Conservation (phyloP, 92 coral and sea anemone genomes). For the Palythoa heliodiscus region DNA sequence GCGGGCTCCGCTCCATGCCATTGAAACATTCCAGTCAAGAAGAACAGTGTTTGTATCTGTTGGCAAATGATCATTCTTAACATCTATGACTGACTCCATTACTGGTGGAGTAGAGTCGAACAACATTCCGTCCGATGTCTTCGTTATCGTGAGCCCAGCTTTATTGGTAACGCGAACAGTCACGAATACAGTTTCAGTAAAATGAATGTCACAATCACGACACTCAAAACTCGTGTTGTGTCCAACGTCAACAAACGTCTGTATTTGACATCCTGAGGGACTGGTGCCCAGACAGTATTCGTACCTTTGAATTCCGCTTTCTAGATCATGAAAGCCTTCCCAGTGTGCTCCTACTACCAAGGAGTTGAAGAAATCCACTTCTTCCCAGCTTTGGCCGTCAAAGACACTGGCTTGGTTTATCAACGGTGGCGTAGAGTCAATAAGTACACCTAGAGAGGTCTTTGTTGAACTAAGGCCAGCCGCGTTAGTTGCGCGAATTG, state of each 20-base stretch:
- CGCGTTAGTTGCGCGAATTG: constrained; percentile 68
- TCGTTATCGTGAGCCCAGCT: constrained; percentile 29
- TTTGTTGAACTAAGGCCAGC: constrained; percentile 61
- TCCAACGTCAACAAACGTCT: not conserved
- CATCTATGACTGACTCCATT: not conserved
- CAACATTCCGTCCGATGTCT: not conserved
- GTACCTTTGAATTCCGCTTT: constrained; percentile 63
- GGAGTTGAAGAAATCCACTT: constrained; percentile 54
- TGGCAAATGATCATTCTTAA: not conserved
- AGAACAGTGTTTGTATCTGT: not conserved
- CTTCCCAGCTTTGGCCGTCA: constrained; percentile 57
- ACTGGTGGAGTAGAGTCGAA: not conserved
- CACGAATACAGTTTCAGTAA: constrained; percentile 34
- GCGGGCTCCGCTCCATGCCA: not conserved
- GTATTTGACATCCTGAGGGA: constrained; percentile 70
- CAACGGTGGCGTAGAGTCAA: constrained; percentile 69
- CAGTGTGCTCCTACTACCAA: constrained; percentile 62
- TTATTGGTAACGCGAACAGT: constrained; percentile 42
- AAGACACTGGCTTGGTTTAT: constrained; percentile 47
- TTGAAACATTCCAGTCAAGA: not conserved
- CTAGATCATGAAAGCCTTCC: constrained; percentile 64
- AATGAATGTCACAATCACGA: constrained; percentile 10
- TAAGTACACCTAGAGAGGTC: constrained; percentile 47
- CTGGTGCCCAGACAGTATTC: constrained; percentile 72
- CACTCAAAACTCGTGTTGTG: not conserved